Evolutionary conservation across 2,888 invertebrate genomes (phyloP), one percentile per base, ranked within the genome.

Genomic region (Zygogramma bicolorata): DNA sequence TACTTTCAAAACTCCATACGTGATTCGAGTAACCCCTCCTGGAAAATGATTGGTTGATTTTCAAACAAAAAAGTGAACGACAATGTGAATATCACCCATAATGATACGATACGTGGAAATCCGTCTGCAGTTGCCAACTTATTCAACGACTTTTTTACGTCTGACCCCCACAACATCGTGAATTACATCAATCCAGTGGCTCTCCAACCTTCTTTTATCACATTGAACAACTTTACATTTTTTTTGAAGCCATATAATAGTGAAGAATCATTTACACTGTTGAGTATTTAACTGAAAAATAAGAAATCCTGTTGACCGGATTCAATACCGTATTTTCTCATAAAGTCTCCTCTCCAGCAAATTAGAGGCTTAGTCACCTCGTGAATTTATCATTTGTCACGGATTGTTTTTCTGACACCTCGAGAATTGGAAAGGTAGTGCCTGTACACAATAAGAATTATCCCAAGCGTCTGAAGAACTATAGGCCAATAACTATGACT

Each of bases 131-230:
- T 58, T 58, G 58, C 29, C 25, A 58, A 58, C n/a, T n/a, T 58
- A 22, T 58, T 58, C n/a, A 58, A 58, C 15, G 58, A 58, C 27
- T 58, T 29, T 13, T 58, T 58, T 27, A 58, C 22, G 25, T 25
- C 25, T 13, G 29, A 58, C 15, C 58, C 58, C 29, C 20, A 58
- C 15, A 29, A 58, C 15, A 58, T 58, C 29, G 29, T 58, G 15
- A 27, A 25, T 29, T 15, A 25, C 25, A 58, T 58, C 25, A 25
- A 6, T n/a, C 25, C 4, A n/a, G 29, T 15, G 6, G 29, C 5
- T 42, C 42, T 4, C 15, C n/a, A n/a, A 42, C 42, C 13, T 42
- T 42, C 42, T 42, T 1, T 42, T 42, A 42, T 42, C 15, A 42
- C 42, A 42, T 42, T 15, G n/a, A 42, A 42, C n/a, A 15, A n/a